A percentile compares a stretch with the other conserved stretches of the same genome.
phyloP scores from a whole-genome alignment of 2,888 invertebrate species.

The Platynereis dumerilii region DNA sequence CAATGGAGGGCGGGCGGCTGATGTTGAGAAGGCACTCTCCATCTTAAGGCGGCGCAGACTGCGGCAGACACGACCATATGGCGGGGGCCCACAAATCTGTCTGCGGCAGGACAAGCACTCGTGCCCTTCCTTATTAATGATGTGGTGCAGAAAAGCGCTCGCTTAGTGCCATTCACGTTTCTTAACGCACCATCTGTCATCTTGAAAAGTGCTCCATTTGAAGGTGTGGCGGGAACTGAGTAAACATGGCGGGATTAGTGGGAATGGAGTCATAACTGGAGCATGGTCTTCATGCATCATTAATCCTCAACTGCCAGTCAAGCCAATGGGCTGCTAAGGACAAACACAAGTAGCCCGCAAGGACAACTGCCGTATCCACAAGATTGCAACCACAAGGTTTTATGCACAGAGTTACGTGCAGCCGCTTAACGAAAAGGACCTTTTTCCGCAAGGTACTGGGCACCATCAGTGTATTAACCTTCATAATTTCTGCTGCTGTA shows the following conservation, averaged over 20 bases:
- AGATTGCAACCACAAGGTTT: too few species aligned
- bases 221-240: constrained; percentile 1
- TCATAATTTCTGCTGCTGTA: too few species aligned
- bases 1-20: too few species aligned
- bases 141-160: constrained; percentile 2
- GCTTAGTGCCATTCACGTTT: constrained; percentile 22
- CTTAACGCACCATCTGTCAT: constrained; percentile 25
- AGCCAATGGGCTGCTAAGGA: constrained; percentile 6
- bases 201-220: constrained; percentile 19
- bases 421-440: too few species aligned
- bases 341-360: neutral
- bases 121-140: constrained; percentile 23
- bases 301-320: constrained; percentile 7
- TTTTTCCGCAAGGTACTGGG: too few species aligned
- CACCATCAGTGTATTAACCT: too few species aligned
- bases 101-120: constrained; percentile 15
- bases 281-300: neutral
- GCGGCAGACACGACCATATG: constrained; percentile 15
- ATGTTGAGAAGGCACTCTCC: too few species aligned
- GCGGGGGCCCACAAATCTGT: constrained; percentile 19
- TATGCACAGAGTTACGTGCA: too few species aligned
- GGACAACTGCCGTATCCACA: neutral
- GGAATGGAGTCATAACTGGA: neutral
- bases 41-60: neutral
- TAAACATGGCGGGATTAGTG: neutral